phyloP scores from a whole-genome alignment of 2,113 vertebrate genomes.

The Oryzias celebensis region DNA sequence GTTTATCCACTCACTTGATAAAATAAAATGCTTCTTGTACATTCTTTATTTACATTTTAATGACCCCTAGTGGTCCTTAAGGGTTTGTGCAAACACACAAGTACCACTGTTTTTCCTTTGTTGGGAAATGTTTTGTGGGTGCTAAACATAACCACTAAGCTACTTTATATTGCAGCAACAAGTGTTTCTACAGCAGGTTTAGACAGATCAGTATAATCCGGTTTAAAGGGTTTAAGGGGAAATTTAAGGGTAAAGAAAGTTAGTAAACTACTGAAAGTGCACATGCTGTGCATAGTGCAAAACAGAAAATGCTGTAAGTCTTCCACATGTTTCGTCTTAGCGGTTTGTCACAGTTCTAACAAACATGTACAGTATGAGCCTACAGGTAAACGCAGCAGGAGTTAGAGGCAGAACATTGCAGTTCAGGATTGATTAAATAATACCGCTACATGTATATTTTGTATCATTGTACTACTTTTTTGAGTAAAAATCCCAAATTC shows the following conservation, averaged over 20 bases:
- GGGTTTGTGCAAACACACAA: conserved; percentile 21
- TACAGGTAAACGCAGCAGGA: no score
- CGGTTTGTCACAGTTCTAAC: no score
- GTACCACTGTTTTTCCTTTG: conserved; percentile 5
- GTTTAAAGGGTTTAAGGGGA: conserved; percentile 32
- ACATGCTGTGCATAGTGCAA: neutral
- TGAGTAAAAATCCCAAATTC: no score
- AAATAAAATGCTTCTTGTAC: neutral
- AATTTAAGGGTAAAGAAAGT: conserved; percentile 11
- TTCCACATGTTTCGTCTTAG: neutral
- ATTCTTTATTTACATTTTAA: conserved; percentile 14
- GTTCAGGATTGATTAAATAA: no score
- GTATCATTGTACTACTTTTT: no score
- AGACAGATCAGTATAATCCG: conserved; percentile 51
- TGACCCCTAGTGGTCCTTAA: conserved; percentile 46
- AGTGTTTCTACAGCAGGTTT: conserved; percentile 44
- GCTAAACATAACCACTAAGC: conserved; percentile 12
- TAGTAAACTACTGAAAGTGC: neutral
- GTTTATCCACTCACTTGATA: no score
- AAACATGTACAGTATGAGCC: no score
- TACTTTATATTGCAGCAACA: conserved; percentile 25
- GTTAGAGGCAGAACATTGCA: no score
- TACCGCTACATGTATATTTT: no score
- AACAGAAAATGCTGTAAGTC: neutral
- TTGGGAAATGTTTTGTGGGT: conserved; percentile 3